These are phyloP conservation scores for Sarcophaga caerulescens DNA, from an alignment of 2,888 invertebrate species.

Conservation along the genomic window DNA sequence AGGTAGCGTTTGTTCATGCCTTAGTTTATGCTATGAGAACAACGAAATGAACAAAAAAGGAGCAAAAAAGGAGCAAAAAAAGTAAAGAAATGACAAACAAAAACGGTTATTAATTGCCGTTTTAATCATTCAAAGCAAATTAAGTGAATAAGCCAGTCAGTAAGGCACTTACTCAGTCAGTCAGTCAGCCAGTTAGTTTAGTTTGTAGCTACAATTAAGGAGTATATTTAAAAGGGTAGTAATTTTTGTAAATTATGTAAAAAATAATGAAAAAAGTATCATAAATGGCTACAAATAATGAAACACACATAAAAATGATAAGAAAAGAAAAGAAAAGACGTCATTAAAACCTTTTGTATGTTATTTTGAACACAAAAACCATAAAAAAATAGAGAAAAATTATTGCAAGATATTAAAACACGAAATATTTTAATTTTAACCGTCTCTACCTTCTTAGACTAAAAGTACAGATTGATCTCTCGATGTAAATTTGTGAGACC, in stretches of 20 bases:
- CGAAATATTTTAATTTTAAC: no score
- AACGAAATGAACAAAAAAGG: no score
- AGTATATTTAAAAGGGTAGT: background rate
- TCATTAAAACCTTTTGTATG: background rate
- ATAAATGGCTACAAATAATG: conserved; percentile 4
- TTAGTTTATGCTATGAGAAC: background rate
- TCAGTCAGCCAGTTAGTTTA: background rate
- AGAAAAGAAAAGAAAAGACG: background rate
- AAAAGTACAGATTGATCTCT: no score
- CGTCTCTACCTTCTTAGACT: no score
- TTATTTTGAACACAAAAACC: background rate
- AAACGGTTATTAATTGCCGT: background rate
- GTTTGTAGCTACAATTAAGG: background rate
- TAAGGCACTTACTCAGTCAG: background rate
- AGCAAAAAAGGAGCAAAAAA: background rate
- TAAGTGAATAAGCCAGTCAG: conserved; percentile 14
- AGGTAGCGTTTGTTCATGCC: conserved; percentile 12
- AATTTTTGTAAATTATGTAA: conserved; percentile 53
- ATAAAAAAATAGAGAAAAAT: no score
- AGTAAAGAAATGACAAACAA: background rate
- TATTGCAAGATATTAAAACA: no score
- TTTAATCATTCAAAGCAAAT: background rate
- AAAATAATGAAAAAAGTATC: conserved; percentile 36
- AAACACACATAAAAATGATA: background rate
- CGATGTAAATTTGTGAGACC: no score